Conservation (phyloP, 2,888 invertebrate genomes). For the Bimastos eiseni region DNA sequence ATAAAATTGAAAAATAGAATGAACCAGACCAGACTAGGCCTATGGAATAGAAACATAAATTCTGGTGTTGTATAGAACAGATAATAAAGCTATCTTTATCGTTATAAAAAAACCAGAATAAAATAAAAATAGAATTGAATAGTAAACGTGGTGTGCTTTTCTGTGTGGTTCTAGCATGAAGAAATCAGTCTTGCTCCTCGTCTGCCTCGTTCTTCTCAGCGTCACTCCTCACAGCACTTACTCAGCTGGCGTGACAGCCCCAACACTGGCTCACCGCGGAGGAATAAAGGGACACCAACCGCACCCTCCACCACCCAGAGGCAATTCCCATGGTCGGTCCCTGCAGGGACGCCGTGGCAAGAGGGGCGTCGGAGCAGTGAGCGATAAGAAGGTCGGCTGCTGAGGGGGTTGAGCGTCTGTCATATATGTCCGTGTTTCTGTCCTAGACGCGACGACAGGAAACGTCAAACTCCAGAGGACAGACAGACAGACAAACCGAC, state of each 20-base stretch:
- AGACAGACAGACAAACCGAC: too few species aligned
- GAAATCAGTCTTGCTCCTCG: not conserved
- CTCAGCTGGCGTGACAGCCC: not conserved
- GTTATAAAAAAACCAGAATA: not conserved
- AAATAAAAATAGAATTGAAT: not conserved
- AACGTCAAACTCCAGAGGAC: not conserved
- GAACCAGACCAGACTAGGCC: too few species aligned
- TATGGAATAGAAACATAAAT: not conserved
- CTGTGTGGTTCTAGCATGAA: not conserved
- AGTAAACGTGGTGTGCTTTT: not conserved
- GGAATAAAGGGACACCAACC: too few species aligned
- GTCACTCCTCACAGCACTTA: not conserved
- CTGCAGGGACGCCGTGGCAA: not conserved
- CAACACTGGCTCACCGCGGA: not conserved
- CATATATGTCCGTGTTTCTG: not conserved
- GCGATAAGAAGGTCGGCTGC: not conserved
- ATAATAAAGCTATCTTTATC: too few species aligned
- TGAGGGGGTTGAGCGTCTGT: not conserved
- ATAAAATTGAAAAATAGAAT: too few species aligned
- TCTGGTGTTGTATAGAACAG: not conserved
- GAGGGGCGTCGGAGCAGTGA: not conserved
- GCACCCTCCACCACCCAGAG: too few species aligned
- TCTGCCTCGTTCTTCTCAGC: conserved; percentile 13
- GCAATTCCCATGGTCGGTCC: too few species aligned
- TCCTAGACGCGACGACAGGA: not conserved